Percentiles rank a stretch among this genome's conserved stretches.
These are phyloP conservation scores for Caenorhabditis briggsae DNA, from an alignment of 1,140 invertebrate genomes.

Conservation along the genomic window DNA sequence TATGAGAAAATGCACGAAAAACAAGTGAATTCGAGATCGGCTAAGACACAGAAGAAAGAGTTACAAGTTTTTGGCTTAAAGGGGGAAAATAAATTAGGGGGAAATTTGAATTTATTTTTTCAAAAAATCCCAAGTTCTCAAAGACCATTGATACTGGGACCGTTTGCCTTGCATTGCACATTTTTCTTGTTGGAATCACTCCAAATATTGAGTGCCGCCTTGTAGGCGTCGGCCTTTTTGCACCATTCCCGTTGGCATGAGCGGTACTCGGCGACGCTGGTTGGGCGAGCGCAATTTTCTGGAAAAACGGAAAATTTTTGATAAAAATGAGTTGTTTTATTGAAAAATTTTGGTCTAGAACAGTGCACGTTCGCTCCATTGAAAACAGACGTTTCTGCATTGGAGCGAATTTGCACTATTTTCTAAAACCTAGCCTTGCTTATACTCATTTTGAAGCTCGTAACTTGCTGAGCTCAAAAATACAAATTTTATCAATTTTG, in stretches of 20 bases:
- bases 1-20: too few species aligned
- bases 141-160: not conserved
- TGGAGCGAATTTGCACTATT: too few species aligned
- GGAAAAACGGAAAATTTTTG: slow-evolving; percentile 67
- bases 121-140: not conserved
- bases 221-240: slow-evolving; percentile 68
- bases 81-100: not conserved
- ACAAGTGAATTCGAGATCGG: slow-evolving; percentile 25
- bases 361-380: too few species aligned
- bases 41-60: slow-evolving; percentile 4
- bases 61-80: not conserved
- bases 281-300: slow-evolving; percentile 72
- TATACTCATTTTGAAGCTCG: too few species aligned
- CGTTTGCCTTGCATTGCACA: slow-evolving; percentile 48
- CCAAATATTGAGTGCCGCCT: slow-evolving; percentile 71
- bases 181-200: slow-evolving; percentile 71
- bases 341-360: too few species aligned
- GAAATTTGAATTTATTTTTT: not conserved
- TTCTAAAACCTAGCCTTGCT: too few species aligned
- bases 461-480: too few species aligned
- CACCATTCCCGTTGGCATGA: slow-evolving; percentile 75
- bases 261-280: slow-evolving; percentile 72
- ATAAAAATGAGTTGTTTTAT: too few species aligned
- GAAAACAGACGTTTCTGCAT: too few species aligned
- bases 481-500: too few species aligned